Base-by-base conservation (phyloP, 2,888 invertebrate species). In the Linyphia triangularis region DNA sequence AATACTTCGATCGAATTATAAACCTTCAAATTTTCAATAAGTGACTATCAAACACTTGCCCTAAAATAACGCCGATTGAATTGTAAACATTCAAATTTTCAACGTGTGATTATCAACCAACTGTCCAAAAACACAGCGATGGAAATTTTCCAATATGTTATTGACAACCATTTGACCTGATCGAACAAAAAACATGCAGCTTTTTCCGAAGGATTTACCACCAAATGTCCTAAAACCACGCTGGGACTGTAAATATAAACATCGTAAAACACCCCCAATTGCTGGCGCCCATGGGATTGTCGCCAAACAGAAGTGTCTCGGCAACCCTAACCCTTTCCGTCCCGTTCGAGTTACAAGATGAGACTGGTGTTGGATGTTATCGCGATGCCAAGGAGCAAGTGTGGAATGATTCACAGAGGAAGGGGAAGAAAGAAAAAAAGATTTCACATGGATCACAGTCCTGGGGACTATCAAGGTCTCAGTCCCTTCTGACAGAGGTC, bases 401-500 rank as follows among this genome's bases (percentile, higher is more conserved):
- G 85, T 72, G 72, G 69, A 77, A 59, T 82, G 88, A 88, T 82
- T 88, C 88, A 77, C 72, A 33, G 30, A 51, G 59, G 70, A 77
- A 59, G 59, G 33, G 33, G 9, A 33, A 9, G 9, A 9, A 43
- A 10, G 16, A 85, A 65, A 77, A 82, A 83, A 61, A 63, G 51
- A 78, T 63, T 37, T 63, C 70, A 33, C 70, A 73, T 72, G 82
- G 75, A 88, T 72, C 70, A 16, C 30, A 70, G 70, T 83, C 59
- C 88, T 88, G 77, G 88, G 83, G 88, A 83, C 82, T 77, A 72
- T 88, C 83, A 88, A 88, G 83, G 83, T 63, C 88, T 63, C 24
- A 43, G 69, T 77, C 69, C 75, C 75, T 82, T 51, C 16, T 88
- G 83, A 88, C 88, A 88, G 88, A 83, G 88, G 88, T 88, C 88